Evolutionary conservation across 2,797 vertebrate species (phyloP), one percentile per base, ranked within the genome.

Genomic region (Anguilla anguilla): DNA sequence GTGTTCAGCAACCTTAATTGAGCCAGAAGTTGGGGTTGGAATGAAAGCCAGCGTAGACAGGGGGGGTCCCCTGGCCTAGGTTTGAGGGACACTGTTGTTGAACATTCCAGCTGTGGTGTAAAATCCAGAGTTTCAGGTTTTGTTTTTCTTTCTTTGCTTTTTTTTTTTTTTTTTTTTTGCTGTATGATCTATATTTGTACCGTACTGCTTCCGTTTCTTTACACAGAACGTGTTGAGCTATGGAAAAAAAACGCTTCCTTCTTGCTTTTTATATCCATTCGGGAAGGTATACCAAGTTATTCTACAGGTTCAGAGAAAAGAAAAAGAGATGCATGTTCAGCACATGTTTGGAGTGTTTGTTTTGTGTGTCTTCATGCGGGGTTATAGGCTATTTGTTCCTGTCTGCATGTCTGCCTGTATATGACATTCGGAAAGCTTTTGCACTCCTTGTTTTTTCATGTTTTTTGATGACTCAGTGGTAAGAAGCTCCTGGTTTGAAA

Each of bases 381-480:
- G 51, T 74, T 53, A 35, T 85, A 28, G 43, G 74, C 57, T 83
- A 57, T 72, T 25, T 85, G 25, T 28, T 9, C 31, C 51, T 61
- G n/a, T 79, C 4, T n/a, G 49, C 61, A 1, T 39, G 53, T 22
- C n/a, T 59, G n/a, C 51, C 22, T 64, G 43, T 85, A 9, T 85
- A 28, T 69, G 85, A 46, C 59, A 51, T 31, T 85, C 19, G 11
- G 22, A 31, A 83, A 83, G 43, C 43, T 49, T 28, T 57, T 43
- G 17, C 35, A 5, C 43, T 53, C 31, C 35, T 59, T 11, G 25
- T 86, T 89, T 53, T 83, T 86, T 89, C 49, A 88, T 89, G 67
- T 13, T 74, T 83, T 86, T 89, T 87, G 81, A 83, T 87, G 85
- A 85, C 87, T 89, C 85, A 31, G 77, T 84, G 88, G 89, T 90